These are phyloP conservation scores for Papilio xuthus DNA, from an alignment of 1,140 invertebrate genomes.

Conservation along the genomic window DNA sequence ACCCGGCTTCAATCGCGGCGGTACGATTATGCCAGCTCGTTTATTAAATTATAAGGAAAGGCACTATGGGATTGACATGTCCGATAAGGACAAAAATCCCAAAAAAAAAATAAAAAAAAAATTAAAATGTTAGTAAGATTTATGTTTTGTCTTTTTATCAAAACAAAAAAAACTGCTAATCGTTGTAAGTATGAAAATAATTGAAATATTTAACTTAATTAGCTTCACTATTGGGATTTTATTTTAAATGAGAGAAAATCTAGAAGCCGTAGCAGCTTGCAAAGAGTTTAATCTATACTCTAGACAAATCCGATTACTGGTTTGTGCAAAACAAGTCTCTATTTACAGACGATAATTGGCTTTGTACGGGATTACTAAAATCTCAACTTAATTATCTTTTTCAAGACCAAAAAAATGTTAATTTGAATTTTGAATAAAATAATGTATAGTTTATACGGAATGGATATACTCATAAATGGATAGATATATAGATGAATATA, in stretches of 20 bases:
- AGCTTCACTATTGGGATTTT: background rate
- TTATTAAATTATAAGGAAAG: too few species aligned
- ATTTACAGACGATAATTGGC: slow-evolving; percentile 10
- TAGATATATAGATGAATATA: background rate
- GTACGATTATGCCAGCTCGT: too few species aligned
- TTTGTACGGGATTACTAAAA: slow-evolving; percentile 15
- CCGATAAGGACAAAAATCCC: too few species aligned
- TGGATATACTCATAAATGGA: background rate
- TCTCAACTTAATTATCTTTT: slow-evolving; percentile 6
- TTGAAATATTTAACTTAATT: background rate
- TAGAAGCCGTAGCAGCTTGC: slow-evolving; percentile 8
- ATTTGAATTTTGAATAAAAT: background rate
- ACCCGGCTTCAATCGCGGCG: too few species aligned
- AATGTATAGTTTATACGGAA: background rate
- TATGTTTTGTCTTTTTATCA: too few species aligned
- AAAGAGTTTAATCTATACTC: slow-evolving; percentile 27
- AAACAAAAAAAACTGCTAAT: too few species aligned
- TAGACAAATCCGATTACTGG: slow-evolving; percentile 29
- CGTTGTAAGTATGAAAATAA: too few species aligned
- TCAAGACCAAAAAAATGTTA: background rate
- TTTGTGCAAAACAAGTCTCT: slow-evolving; percentile 16
- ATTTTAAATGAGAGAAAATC: background rate
- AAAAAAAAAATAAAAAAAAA: too few species aligned
- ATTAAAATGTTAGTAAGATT: too few species aligned
- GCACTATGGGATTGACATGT: too few species aligned